Percentiles rank a stretch among this genome's conserved stretches.
Conservation (phyloP, 2,888 invertebrate genomes). For the Metellina segmentata region DNA sequence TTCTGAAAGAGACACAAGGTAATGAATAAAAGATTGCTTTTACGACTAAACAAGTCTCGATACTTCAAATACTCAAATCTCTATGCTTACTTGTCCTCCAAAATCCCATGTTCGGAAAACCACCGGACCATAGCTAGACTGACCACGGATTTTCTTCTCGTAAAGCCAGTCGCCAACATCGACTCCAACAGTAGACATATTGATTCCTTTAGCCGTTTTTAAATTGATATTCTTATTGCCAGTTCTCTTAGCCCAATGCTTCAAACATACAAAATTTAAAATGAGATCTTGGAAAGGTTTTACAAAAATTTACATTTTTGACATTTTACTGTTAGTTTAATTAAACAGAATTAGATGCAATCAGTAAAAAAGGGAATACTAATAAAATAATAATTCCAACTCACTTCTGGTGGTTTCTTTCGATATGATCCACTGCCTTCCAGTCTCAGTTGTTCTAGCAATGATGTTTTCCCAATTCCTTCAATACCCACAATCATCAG, state of each 20-base stretch:
- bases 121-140: slow-evolving; percentile 89
- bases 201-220: slow-evolving; percentile 88
- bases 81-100: slow-evolving; percentile 88
- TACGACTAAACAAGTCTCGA: background rate
- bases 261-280: slow-evolving; percentile 79
- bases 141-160: slow-evolving; percentile 89
- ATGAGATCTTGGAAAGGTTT: background rate
- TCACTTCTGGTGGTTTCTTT: slow-evolving; percentile 86
- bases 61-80: background rate
- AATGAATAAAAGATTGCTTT: background rate
- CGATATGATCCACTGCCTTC: slow-evolving; percentile 88
- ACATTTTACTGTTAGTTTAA: background rate
- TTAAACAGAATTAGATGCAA: background rate
- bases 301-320: background rate
- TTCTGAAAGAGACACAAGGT: slow-evolving; percentile 81
- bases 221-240: slow-evolving; percentile 91
- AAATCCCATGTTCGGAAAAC: slow-evolving; percentile 99
- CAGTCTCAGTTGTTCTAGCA: slow-evolving; percentile 92
- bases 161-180: slow-evolving; percentile 97
- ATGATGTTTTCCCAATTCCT: slow-evolving; percentile 91
- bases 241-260: slow-evolving; percentile 98
- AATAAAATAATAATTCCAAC: background rate
- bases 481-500: slow-evolving; percentile 97
- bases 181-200: slow-evolving; percentile 97
- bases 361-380: background rate